These are phyloP conservation scores for Cephalopachus bancanus DNA, from an alignment of 2,797 vertebrate genomes.

Conservation along the genomic window DNA sequence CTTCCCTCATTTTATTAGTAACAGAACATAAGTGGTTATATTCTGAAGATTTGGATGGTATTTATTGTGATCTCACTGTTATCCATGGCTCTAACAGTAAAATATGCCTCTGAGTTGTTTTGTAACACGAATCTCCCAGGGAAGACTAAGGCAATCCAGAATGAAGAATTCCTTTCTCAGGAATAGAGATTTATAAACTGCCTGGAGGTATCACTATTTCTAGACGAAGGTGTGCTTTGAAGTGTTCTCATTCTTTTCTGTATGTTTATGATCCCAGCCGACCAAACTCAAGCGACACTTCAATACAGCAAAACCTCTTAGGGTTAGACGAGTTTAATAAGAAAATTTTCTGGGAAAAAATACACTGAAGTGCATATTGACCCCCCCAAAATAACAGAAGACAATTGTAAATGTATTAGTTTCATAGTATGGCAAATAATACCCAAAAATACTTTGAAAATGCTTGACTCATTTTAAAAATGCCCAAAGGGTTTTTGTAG, in stretches of 20 bases:
- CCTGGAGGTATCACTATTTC: constrained; percentile 23
- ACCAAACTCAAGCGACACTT: constrained; percentile 49
- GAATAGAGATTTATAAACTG: constrained; percentile 70
- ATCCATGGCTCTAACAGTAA: background rate
- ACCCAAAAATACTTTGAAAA: constrained; percentile 66
- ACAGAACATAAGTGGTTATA: background rate
- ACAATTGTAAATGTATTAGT: constrained; percentile 32
- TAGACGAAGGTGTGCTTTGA: constrained; percentile 54
- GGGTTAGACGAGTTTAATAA: constrained; percentile 62
- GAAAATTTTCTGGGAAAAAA: constrained; percentile 51
- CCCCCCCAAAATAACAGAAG: constrained; percentile 39
- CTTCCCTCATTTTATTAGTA: constrained; percentile 18
- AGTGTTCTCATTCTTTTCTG: constrained; percentile 32
- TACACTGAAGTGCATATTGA: constrained; percentile 26
- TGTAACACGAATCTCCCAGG: background rate
- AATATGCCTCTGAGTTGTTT: background rate
- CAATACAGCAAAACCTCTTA: constrained; percentile 41
- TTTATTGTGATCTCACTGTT: constrained; percentile 57
- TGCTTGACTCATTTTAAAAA: constrained; percentile 30
- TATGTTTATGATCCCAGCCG: constrained; percentile 36
- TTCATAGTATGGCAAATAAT: constrained; percentile 65
- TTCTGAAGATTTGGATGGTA: background rate
- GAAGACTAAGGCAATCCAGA: constrained; percentile 23
- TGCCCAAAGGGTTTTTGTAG: constrained; percentile 48
- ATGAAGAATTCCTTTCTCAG: constrained; percentile 62